These are phyloP conservation scores for Sebastes miniatus DNA, from an alignment of 2,797 vertebrate genomes.

Conservation along the genomic window DNA sequence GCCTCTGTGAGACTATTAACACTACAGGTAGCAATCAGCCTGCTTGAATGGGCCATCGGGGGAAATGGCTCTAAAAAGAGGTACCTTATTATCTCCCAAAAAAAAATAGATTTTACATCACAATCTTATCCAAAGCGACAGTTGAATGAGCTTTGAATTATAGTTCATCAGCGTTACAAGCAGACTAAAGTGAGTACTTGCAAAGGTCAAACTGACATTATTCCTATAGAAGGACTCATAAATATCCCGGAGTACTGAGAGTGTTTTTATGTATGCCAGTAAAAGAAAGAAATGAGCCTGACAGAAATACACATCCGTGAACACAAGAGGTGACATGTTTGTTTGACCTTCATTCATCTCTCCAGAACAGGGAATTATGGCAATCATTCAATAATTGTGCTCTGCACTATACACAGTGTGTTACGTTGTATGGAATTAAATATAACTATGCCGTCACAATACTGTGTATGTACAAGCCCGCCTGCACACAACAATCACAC, in stretches of 20 bases:
- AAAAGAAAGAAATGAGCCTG: not conserved
- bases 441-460: not conserved
- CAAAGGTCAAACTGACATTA: not conserved
- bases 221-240: not conserved
- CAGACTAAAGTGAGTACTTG: not conserved
- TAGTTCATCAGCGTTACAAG: not conserved
- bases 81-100: constrained; percentile 1
- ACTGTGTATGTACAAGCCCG: not conserved
- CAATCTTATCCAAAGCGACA: not conserved
- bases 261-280: not conserved
- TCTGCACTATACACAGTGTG: not conserved
- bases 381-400: constrained; percentile 32
- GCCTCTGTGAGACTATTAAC: not conserved
- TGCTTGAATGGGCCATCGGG: not conserved
- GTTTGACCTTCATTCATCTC: constrained; percentile 40
- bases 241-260: not conserved
- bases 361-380: constrained; percentile 9
- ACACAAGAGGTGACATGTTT: not conserved
- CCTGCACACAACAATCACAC: not conserved
- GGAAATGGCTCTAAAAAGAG: constrained; percentile 3
- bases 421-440: constrained; percentile 11
- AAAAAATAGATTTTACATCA: not conserved
- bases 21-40: constrained; percentile 18
- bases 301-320: not conserved
- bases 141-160: constrained; percentile 19